A percentile compares a stretch with the other conserved stretches of the same genome.
Evolutionary conservation across 2,888 invertebrate genomes (phyloP).

Genomic region (Cylindroiulus punctatus): DNA sequence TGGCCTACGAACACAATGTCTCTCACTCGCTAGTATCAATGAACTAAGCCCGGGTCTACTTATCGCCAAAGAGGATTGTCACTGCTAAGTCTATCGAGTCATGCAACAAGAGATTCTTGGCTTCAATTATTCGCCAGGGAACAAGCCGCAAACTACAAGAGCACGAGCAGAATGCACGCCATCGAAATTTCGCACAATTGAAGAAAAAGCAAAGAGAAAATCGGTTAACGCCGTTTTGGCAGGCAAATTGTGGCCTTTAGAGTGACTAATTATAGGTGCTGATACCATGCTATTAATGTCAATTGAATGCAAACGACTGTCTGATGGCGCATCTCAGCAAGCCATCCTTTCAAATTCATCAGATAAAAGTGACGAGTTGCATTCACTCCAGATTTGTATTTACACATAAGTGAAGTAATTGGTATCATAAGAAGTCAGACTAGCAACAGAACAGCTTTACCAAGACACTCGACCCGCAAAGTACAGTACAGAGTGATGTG

Average conservation of each 20-base stretch:
- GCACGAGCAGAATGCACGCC: neutral
- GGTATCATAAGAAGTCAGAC: too few relatives aligned
- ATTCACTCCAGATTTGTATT: too few relatives aligned
- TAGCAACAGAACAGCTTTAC: too few relatives aligned
- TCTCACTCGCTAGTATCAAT: neutral
- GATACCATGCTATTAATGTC: constrained; percentile 1
- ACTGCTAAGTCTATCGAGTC: constrained; percentile 11
- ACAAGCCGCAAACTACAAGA: neutral
- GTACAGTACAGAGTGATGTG: too few relatives aligned
- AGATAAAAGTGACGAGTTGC: too few relatives aligned
- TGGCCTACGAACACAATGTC: neutral
- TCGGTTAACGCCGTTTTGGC: neutral
- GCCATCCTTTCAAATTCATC: too few relatives aligned
- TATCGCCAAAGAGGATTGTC: constrained; percentile 27
- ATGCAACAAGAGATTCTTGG: constrained; percentile 27
- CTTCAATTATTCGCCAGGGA: constrained; percentile 16
- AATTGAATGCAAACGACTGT: neutral
- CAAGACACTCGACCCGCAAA: too few relatives aligned
- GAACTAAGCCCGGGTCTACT: constrained; percentile 16
- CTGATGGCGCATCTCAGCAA: neutral
- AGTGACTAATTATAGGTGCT: neutral
- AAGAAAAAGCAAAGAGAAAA: neutral
- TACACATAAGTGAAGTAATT: too few relatives aligned
- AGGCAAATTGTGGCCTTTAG: neutral
- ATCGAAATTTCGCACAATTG: neutral